These are phyloP conservation scores for Octopus bimaculoides DNA, from an alignment of 1,140 invertebrate genomes.

Conservation along the genomic window DNA sequence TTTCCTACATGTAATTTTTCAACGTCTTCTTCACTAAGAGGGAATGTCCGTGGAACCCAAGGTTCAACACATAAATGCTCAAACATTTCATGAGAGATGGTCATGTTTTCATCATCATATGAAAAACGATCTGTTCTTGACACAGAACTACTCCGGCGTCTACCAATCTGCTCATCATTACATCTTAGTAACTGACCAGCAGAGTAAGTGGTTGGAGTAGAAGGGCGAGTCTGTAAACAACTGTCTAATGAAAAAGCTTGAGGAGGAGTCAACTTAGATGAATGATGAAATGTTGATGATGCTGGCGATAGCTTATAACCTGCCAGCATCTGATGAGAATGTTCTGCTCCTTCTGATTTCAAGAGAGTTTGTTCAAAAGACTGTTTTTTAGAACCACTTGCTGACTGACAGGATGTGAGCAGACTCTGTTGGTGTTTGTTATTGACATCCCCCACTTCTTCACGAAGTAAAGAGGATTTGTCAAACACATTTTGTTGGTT, in stretches of 20 bases:
- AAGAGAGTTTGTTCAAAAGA: no score
- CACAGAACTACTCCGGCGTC: conserved; percentile 23
- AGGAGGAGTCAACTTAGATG: conserved; percentile 24
- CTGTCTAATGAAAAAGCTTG: conserved; percentile 26
- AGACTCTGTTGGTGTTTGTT: no score
- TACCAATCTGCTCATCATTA: neutral
- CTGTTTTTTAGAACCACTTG: no score
- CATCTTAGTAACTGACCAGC: neutral
- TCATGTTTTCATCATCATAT: conserved; percentile 13
- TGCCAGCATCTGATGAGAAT: no score
- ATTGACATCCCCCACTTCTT: no score
- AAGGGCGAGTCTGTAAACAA: neutral
- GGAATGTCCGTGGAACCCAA: conserved; percentile 74
- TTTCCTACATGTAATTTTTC: conserved; percentile 66
- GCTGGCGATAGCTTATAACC: no score
- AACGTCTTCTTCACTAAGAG: conserved; percentile 70
- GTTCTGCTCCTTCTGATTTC: no score
- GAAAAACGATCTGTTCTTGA: conserved; percentile 16
- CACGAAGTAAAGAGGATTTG: neutral
- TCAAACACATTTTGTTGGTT: conserved; percentile 18
- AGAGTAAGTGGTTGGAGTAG: neutral
- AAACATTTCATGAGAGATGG: conserved; percentile 34
- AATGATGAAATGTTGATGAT: no score
- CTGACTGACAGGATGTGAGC: no score
- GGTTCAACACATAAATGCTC: conserved; percentile 59